Base-by-base conservation (phyloP, 1,140 invertebrate species). In the Sinella curviseta region DNA sequence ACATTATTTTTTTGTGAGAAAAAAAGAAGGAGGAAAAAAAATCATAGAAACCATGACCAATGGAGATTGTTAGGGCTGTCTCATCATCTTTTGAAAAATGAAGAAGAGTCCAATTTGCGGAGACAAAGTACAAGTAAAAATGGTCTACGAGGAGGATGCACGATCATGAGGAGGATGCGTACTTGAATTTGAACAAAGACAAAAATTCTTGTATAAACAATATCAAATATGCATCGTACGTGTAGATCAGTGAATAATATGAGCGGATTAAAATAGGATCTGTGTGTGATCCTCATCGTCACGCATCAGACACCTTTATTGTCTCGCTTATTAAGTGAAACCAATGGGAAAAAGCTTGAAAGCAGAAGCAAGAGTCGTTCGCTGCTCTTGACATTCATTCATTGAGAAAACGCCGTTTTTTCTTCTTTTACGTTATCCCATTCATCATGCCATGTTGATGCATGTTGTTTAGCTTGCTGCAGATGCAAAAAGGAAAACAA, bases 381-480 rank as follows among this genome's bases (percentile, higher is more conserved):
- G n/a, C n/a, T 60, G 65, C 12, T 70, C 65, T 70, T 70, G 65
- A 70, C 65, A 70, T 70, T 70, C 65, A 33, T 70, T 70, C 28
- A 70, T 70, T 24, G 3, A 70, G 30, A 12, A 12, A 4, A 31
- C 65, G 26, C 65, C 31, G 12, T 70, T 33, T 70, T 70, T 16
- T 31, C 31, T 14, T 70, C 31, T 4, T 14, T 70, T 8, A 60
- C 24, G 57, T 60, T 48, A n/a, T n/a, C n/a, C n/a, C n/a, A n/a
- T n/a, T n/a, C n/a, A n/a, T n/a, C n/a, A n/a, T n/a, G n/a, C n/a
- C n/a, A n/a, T n/a, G n/a, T n/a, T n/a, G n/a, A n/a, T n/a, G n/a
- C n/a, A n/a, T n/a, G 14, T 24, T 60, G 55, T 60, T n/a, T 26
- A n/a, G n/a, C 4, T 60, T 60, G 3, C 55, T 60, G 55, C n/a